Percentiles rank a stretch among this genome's conserved stretches.
These are phyloP conservation scores for Ibycter americanus DNA, from an alignment of 2,797 vertebrate genomes.

Conservation along the genomic window DNA sequence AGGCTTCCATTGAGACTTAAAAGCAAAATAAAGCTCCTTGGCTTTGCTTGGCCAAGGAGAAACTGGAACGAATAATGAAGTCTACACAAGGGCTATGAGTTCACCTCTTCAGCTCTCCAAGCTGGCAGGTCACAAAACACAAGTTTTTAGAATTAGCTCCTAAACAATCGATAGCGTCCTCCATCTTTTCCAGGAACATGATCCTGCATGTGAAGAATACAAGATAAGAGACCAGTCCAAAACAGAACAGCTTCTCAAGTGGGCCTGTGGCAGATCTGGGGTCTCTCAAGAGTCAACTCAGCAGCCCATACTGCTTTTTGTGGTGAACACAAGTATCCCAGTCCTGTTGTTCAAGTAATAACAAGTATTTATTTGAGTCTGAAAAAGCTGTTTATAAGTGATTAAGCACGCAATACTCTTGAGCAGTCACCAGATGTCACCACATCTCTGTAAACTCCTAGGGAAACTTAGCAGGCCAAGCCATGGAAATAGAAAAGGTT, in stretches of 20 bases:
- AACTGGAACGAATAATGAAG: background rate
- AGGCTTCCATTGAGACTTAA: background rate
- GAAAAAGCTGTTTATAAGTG: background rate
- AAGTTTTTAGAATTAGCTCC: background rate
- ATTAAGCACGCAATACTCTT: background rate
- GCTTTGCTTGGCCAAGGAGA: background rate
- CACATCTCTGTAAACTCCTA: rapidly evolving
- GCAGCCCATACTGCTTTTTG: background rate
- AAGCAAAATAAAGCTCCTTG: background rate
- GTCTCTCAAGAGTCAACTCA: background rate
- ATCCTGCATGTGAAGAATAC: background rate
- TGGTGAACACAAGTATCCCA: background rate
- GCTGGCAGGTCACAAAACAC: background rate
- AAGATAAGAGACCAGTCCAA: background rate
- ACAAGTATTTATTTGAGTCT: background rate
- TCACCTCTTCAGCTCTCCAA: background rate
- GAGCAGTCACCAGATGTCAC: slow-evolving; percentile 26
- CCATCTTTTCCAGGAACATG: background rate
- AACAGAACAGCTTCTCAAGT: background rate
- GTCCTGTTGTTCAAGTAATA: background rate
- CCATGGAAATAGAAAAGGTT: background rate
- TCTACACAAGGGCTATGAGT: background rate
- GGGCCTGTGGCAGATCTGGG: background rate
- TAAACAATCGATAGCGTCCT: background rate
- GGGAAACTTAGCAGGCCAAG: background rate